Evolutionary conservation across 2,888 invertebrate genomes (phyloP).

Genomic region (Serripes groenlandicus): DNA sequence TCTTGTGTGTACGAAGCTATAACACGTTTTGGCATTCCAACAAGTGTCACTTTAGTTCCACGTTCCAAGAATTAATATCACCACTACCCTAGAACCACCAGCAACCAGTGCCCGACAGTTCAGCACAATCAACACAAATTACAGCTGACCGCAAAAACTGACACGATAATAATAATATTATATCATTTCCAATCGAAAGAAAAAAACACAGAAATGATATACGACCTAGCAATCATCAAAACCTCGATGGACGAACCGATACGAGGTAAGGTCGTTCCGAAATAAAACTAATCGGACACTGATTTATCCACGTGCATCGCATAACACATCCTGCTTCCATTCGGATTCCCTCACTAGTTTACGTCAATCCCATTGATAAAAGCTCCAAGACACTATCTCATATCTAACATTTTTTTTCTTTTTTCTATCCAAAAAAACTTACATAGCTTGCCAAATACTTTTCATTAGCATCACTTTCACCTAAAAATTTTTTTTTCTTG

Average conservation of each 20-base stretch:
- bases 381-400: neutral
- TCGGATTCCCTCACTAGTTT: slow-evolving; percentile 16
- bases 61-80: neutral
- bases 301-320: slow-evolving; percentile 9
- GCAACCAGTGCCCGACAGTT: too few relatives aligned
- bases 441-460: slow-evolving; percentile 1
- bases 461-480: slow-evolving; percentile 1
- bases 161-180: too few relatives aligned
- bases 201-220: too few relatives aligned
- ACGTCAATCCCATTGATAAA: slow-evolving; percentile 17
- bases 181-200: too few relatives aligned
- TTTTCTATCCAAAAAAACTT: neutral
- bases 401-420: slow-evolving; percentile 6
- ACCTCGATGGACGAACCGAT: neutral
- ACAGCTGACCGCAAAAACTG: too few relatives aligned
- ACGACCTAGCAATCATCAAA: too few relatives aligned
- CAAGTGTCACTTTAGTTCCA: neutral
- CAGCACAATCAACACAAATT: too few relatives aligned
- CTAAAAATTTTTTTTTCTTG: neutral
- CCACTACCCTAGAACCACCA: too few relatives aligned
- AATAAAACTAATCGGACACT: slow-evolving; percentile 1
- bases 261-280: neutral
- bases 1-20: neutral
- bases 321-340: neutral
- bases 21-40: neutral